Evolutionary conservation across 2,797 vertebrate species (phyloP).

Genomic region (Pipistrellus pygmaeus): DNA sequence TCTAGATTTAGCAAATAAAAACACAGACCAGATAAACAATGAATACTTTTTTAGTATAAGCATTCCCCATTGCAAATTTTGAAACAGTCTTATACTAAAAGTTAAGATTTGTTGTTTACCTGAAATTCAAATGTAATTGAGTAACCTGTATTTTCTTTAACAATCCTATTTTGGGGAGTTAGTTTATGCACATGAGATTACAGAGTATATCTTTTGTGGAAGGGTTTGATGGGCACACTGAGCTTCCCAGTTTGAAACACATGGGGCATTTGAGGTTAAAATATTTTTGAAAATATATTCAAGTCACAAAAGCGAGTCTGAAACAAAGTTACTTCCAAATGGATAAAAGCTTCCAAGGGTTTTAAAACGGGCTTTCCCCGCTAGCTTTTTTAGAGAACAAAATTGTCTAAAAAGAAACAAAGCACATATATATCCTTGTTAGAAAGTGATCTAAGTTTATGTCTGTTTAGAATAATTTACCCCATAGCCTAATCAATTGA

Average conservation of each 20-base stretch:
- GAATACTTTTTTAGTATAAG: conserved; percentile 21
- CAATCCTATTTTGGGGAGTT: neutral
- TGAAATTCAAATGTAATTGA: conserved; percentile 55
- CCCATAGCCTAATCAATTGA: neutral
- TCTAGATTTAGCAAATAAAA: conserved; percentile 34
- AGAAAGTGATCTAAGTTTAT: neutral
- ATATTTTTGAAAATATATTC: conserved; percentile 31
- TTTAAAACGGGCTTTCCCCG: neutral
- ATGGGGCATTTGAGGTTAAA: neutral
- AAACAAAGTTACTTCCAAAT: conserved; percentile 38
- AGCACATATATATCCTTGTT: neutral
- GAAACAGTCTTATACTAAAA: neutral
- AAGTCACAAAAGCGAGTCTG: conserved; percentile 43
- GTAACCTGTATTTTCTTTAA: neutral
- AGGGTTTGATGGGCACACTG: neutral
- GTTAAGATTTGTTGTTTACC: neutral
- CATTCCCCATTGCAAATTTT: neutral
- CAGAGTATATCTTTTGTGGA: neutral
- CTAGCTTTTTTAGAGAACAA: conserved; percentile 13
- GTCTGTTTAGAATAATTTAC: neutral
- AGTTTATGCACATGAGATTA: neutral
- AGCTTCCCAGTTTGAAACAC: conserved; percentile 22
- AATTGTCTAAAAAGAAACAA: conserved; percentile 35
- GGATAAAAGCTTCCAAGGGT: conserved; percentile 29
- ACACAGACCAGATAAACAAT: neutral